These are phyloP conservation scores for Sipha flava DNA, from an alignment of 1,140 invertebrate genomes.

Conservation along the genomic window DNA sequence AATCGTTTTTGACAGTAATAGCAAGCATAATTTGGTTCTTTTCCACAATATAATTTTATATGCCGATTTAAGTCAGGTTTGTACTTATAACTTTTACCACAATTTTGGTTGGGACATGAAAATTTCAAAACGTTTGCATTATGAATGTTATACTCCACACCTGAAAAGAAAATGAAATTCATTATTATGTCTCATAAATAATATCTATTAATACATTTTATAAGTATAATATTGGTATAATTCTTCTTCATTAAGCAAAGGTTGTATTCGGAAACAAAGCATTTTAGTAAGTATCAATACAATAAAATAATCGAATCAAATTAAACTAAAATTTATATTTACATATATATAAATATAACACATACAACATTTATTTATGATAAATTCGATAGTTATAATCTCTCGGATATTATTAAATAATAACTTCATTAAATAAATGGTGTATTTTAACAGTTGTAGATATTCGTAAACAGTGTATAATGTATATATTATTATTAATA, in stretches of 20 bases:
- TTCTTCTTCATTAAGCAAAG: not conserved
- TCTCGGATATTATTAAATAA: too few species aligned
- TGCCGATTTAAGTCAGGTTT: slow-evolving; percentile 45
- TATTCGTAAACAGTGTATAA: too few species aligned
- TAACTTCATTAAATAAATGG: too few species aligned
- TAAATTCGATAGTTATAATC: too few species aligned
- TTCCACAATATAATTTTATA: slow-evolving; percentile 50
- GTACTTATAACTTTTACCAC: slow-evolving; percentile 40
- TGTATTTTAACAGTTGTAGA: too few species aligned
- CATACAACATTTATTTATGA: too few species aligned
- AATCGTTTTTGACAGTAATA: slow-evolving; percentile 43
- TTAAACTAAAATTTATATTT: not conserved
- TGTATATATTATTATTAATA: too few species aligned
- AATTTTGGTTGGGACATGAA: slow-evolving; percentile 30
- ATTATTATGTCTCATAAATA: not conserved
- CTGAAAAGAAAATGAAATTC: not conserved
- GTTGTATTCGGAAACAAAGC: not conserved
- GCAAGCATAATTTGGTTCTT: slow-evolving; percentile 45
- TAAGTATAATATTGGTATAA: not conserved
- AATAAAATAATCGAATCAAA: not conserved
- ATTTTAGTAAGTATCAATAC: not conserved
- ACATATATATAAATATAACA: not conserved
- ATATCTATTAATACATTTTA: not conserved
- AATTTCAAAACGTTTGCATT: not conserved
- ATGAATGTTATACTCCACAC: not conserved